A percentile compares a stretch with the other conserved stretches of the same genome.
phyloP scores from a whole-genome alignment of 2,113 vertebrate genomes.

The Aegypius monachus region DNA sequence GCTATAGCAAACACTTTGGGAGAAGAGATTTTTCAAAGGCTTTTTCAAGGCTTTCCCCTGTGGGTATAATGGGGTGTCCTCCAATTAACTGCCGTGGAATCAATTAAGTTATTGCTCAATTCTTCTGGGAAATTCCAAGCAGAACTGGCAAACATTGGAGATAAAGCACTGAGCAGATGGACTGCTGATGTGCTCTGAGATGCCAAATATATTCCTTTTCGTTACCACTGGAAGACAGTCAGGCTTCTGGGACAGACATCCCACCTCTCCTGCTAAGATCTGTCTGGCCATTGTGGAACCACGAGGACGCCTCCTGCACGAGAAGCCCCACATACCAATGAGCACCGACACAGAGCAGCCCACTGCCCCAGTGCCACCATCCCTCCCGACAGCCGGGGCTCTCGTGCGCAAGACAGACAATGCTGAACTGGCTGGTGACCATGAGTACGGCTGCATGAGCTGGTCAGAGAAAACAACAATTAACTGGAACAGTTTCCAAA shows the following conservation, averaged over 20 bases:
- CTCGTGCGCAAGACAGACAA: not conserved
- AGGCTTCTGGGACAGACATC: not conserved
- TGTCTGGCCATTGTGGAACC: not conserved
- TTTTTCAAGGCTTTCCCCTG: conserved; percentile 3
- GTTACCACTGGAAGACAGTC: not conserved
- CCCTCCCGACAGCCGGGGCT: rapidly evolving
- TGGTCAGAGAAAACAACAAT: not conserved
- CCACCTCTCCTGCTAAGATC: not conserved
- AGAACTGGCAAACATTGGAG: conserved; percentile 28
- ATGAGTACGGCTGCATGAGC: not conserved
- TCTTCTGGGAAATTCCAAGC: conserved; percentile 48
- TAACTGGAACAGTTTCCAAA: not conserved
- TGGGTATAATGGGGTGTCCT: conserved; percentile 37
- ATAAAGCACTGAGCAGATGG: conserved; percentile 48
- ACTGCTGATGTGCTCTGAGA: not conserved
- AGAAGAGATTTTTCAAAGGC: conserved; percentile 35
- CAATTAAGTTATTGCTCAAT: conserved; percentile 64
- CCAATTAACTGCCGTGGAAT: conserved; percentile 55
- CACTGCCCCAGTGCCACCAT: rapidly evolving
- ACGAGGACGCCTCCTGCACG: rapidly evolving
- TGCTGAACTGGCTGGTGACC: not conserved
- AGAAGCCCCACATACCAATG: rapidly evolving
- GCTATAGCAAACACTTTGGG: not conserved
- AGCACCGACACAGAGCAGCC: rapidly evolving
- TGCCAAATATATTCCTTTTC: not conserved